Evolutionary conservation across 1,140 invertebrate genomes (phyloP).

Genomic region (Muscidifurax raptorellus): DNA sequence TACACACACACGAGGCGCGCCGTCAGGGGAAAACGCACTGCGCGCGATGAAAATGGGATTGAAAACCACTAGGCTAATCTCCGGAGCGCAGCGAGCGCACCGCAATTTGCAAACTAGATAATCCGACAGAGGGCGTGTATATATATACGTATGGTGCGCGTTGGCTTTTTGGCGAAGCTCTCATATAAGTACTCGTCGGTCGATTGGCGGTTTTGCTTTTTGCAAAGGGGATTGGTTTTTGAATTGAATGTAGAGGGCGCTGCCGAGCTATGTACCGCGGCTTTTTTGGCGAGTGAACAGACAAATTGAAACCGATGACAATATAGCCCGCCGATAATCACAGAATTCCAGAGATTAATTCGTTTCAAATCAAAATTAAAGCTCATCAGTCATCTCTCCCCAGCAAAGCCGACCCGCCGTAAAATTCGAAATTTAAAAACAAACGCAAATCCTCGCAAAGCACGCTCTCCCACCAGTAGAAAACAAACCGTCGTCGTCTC

Average conservation of each 20-base stretch:
- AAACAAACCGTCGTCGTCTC: background rate
- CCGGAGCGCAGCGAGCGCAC: conserved; percentile 29
- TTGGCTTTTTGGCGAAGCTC: background rate
- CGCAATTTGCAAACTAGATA: conserved; percentile 38
- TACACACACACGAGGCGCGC: too few species aligned
- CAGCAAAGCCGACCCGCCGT: too few species aligned
- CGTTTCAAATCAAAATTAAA: too few species aligned
- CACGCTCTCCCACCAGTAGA: background rate
- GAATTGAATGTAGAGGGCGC: background rate
- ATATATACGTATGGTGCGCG: too few species aligned
- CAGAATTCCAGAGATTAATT: too few species aligned
- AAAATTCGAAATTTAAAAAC: background rate
- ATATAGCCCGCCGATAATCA: too few species aligned
- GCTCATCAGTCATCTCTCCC: too few species aligned
- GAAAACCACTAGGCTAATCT: conserved; percentile 72
- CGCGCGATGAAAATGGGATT: conserved; percentile 72
- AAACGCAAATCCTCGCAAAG: background rate
- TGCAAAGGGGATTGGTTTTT: background rate
- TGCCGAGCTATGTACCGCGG: too few species aligned
- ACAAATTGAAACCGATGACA: too few species aligned
- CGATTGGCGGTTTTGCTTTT: background rate
- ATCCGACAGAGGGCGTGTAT: background rate
- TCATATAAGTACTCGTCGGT: conserved; percentile 24
- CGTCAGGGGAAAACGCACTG: conserved; percentile 47
- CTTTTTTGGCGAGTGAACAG: too few species aligned